Evolutionary conservation across 1,140 invertebrate genomes (phyloP), one percentile per base, ranked within the genome.

Genomic region (Drosophila nigrodunni): DNA sequence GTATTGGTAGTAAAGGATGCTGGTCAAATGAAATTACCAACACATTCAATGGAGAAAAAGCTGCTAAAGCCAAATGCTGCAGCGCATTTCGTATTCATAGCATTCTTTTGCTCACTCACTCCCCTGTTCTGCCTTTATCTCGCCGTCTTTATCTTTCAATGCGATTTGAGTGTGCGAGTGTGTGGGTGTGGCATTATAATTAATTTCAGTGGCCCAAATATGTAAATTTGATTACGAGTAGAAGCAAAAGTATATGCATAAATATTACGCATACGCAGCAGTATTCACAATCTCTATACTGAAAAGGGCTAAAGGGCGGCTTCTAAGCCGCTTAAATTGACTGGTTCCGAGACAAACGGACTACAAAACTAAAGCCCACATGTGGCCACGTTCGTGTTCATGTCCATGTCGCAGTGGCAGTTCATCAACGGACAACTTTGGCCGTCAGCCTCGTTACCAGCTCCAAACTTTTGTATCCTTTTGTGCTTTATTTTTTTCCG

Each of bases 291-390:
- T 57, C 60, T 65, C 73, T 35, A 5, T 3, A 10, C 39, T 30
- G 25, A 25, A 59, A 59, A 43, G 54, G 9, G 11, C 50, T 4
- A 62, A 58, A 58, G 52, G 41, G 49, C 46, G 67, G 68, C 61
- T 74, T 72, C 83, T 87, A 87, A 87, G 82, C 82, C 76, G 82
- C 82, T 87, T 87, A 87, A 78, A 87, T 69, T 87, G 82, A 86
- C 82, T 74, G 71, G 49, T 67, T 81, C 78, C 71, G 69, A 67
- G 55, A 43, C 41, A 25, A 13, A 13, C 21, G 13, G n/a, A 9
- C 37, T 43, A 34, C 21, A 25, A 41, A 44, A 25, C 37, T 65
- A 37, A 49, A 52, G 18, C 50, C 50, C 81, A 86, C 77, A 80
- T 85, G 82, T 75, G 82, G 59, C 78, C 78, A 65, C 50, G 73